Percentiles rank a stretch among this genome's conserved stretches.
phyloP scores from a whole-genome alignment of 2,888 invertebrate genomes.

The Monoplex corrugatus region DNA sequence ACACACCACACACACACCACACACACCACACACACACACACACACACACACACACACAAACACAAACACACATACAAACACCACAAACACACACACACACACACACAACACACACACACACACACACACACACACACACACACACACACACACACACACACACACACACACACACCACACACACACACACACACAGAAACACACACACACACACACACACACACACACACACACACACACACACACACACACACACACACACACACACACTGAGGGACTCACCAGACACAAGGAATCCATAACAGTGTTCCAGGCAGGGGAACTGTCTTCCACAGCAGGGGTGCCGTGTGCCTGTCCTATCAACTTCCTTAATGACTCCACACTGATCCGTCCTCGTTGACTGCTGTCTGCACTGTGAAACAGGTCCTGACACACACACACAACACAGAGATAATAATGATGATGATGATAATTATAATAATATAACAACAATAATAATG shows the following conservation, averaged over 20 bases:
- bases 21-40: neutral
- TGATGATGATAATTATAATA: neutral
- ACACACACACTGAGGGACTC: neutral
- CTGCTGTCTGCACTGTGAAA: conserved; percentile 34
- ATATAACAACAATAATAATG: too few relatives aligned
- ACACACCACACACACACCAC: neutral
- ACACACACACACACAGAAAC: neutral
- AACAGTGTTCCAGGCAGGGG: conserved; percentile 23
- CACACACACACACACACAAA: neutral
- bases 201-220: neutral
- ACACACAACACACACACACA: neutral
- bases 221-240: neutral
- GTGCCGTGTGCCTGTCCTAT: neutral
- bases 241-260: neutral
- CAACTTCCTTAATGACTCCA: neutral
- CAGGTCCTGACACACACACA: conserved; percentile 33
- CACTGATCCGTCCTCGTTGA: conserved; percentile 11
- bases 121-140: neutral
- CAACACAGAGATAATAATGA: too few relatives aligned
- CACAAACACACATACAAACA: neutral
- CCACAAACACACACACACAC: neutral
- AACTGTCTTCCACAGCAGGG: neutral
- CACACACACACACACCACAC: neutral
- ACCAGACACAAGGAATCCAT: conserved; percentile 43
- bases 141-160: neutral